These are phyloP conservation scores for Heliconius erato DNA, from an alignment of 2,888 invertebrate species.

Conservation along the genomic window DNA sequence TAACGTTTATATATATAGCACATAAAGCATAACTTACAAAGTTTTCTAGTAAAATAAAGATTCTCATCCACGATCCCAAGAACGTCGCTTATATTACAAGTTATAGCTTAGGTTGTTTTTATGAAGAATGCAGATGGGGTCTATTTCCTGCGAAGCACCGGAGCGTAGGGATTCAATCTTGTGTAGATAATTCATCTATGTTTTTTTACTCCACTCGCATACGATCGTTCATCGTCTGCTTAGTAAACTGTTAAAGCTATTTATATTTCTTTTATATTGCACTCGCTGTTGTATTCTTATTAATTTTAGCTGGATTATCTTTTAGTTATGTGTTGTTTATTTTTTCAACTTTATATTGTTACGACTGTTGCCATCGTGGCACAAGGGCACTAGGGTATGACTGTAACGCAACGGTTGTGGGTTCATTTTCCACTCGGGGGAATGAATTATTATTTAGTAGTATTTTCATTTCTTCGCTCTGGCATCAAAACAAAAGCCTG, in stretches of 20 bases:
- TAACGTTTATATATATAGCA: neutral
- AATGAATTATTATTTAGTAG: too few relatives aligned
- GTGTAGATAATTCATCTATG: constrained; percentile 41
- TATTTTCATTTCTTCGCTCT: too few relatives aligned
- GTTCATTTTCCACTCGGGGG: too few relatives aligned
- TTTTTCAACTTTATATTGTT: too few relatives aligned
- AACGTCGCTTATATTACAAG: constrained; percentile 9
- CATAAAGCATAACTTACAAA: neutral
- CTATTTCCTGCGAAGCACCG: constrained; percentile 44
- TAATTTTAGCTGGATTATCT: too few relatives aligned
- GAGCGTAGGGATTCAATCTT: constrained; percentile 53
- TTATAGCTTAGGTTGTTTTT: constrained; percentile 1
- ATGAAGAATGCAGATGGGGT: constrained; percentile 32
- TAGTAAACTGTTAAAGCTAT: constrained; percentile 24
- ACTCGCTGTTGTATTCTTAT: neutral
- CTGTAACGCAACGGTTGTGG: too few relatives aligned
- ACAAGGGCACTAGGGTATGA: too few relatives aligned
- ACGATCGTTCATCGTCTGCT: constrained; percentile 16
- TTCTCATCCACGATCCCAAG: constrained; percentile 3
- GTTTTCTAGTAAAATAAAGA: constrained; percentile 1
- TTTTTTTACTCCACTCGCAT: constrained; percentile 31
- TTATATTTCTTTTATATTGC: constrained; percentile 15
- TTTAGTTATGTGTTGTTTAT: too few relatives aligned
- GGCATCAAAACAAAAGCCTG: too few relatives aligned
- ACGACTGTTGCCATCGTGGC: too few relatives aligned